phyloP scores from a whole-genome alignment of 2,113 vertebrate genomes.

The Lichenostomus cassidix region DNA sequence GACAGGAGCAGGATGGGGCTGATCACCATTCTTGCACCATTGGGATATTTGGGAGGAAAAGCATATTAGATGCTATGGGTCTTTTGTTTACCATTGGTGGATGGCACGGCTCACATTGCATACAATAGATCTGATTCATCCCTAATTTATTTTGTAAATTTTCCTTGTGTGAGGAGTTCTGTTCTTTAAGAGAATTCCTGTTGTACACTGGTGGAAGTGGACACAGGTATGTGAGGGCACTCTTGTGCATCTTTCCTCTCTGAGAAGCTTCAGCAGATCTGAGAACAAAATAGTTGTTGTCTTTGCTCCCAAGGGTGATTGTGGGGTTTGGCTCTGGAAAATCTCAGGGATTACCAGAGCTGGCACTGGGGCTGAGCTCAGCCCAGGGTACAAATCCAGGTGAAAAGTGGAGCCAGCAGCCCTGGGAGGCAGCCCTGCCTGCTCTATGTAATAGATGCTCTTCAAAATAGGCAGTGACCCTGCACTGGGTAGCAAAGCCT shows the following conservation, averaged over 20 bases:
- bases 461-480: neutral
- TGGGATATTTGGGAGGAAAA: neutral
- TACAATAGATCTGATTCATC: rapidly evolving
- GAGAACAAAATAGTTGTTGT: neutral
- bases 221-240: neutral
- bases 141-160: neutral
- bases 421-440: neutral
- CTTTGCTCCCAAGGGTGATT: neutral
- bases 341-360: neutral
- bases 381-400: neutral
- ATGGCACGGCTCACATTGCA: neutral
- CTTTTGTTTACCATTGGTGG: neutral
- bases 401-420: neutral
- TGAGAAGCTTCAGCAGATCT: neutral
- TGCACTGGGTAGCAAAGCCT: neutral
- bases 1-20: neutral
- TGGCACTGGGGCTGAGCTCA: neutral
- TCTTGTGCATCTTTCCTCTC: neutral
- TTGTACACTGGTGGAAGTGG: neutral
- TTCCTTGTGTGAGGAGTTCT: neutral
- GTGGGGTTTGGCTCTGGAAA: neutral
- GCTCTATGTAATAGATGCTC: neutral
- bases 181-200: neutral
- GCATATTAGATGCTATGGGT: neutral
- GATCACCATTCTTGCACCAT: neutral